These are phyloP conservation scores for Unio delphinus DNA, from an alignment of 2,888 invertebrate genomes.

Conservation along the genomic window DNA sequence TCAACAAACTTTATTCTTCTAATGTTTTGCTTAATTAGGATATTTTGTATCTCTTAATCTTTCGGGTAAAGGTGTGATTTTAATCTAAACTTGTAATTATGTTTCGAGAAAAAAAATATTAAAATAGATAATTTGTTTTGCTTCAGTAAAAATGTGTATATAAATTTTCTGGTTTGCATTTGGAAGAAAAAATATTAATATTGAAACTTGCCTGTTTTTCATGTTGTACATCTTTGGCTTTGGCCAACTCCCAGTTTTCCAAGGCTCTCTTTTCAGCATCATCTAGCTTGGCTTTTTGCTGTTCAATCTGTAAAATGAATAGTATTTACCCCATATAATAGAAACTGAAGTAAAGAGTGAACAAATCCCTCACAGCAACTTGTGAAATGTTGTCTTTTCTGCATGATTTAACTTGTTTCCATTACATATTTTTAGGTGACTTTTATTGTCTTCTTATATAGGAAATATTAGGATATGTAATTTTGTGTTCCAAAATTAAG, in stretches of 20 bases:
- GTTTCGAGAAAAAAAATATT: too few relatives aligned
- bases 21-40: too few relatives aligned
- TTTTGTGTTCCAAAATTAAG: not conserved
- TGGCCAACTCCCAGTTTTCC: conserved; percentile 50
- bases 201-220: conserved; percentile 53
- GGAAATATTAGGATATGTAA: not conserved
- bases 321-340: not conserved
- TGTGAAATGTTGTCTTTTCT: not conserved
- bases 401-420: too few relatives aligned
- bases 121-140: too few relatives aligned
- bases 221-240: conserved; percentile 48
- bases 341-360: not conserved
- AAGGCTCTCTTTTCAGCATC: conserved; percentile 53
- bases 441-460: not conserved
- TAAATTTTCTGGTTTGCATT: too few relatives aligned
- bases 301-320: conserved; percentile 43
- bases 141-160: too few relatives aligned
- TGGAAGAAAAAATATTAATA: too few relatives aligned
- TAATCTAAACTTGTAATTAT: too few relatives aligned
- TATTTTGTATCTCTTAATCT: too few relatives aligned
- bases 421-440: too few relatives aligned
- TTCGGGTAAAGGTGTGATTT: too few relatives aligned
- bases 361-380: not conserved
- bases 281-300: conserved; percentile 46
- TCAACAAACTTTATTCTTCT: too few relatives aligned